Conservation (phyloP, 2,888 invertebrate species). For the Rhagophthalmus giganteus region DNA sequence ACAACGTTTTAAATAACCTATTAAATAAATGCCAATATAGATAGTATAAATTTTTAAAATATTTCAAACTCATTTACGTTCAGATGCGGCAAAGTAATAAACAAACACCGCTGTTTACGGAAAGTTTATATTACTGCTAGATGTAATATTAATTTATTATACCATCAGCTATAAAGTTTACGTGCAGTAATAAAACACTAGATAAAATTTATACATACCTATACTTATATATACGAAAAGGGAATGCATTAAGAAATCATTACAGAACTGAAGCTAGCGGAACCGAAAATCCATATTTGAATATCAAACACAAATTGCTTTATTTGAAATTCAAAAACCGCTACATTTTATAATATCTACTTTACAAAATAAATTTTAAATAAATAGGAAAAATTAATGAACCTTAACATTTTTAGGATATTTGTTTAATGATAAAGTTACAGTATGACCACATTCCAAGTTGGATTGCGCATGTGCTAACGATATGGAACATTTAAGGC, state of each 20-base stretch:
- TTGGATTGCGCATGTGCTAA: too few relatives aligned
- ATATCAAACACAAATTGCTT: slow-evolving; percentile 35
- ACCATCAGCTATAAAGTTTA: slow-evolving; percentile 31
- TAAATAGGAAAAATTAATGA: slow-evolving; percentile 32
- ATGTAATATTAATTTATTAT: slow-evolving; percentile 38
- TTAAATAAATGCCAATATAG: slow-evolving; percentile 22
- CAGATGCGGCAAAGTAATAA: slow-evolving; percentile 27
- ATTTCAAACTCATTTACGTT: slow-evolving; percentile 33
- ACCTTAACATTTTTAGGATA: slow-evolving; percentile 21
- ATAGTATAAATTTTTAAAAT: slow-evolving; percentile 28
- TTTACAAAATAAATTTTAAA: slow-evolving; percentile 33
- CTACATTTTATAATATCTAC: slow-evolving; percentile 31
- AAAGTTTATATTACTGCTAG: slow-evolving; percentile 36
- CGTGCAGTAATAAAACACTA: slow-evolving; percentile 29
- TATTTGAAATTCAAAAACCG: slow-evolving; percentile 33
- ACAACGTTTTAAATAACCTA: slow-evolving; percentile 26
- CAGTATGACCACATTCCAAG: too few relatives aligned
- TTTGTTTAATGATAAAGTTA: too few relatives aligned
- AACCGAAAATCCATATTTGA: slow-evolving; percentile 33
- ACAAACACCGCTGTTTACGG: slow-evolving; percentile 34
- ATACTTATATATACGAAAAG: slow-evolving; percentile 4
- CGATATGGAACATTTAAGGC: too few relatives aligned
- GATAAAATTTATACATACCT: neutral
- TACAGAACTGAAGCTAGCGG: slow-evolving; percentile 11
- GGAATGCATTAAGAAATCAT: slow-evolving; percentile 20